Evolutionary conservation across 2,888 invertebrate genomes (phyloP), one percentile per base, ranked within the genome.

Genomic region (Callyntrura guangdongensis): DNA sequence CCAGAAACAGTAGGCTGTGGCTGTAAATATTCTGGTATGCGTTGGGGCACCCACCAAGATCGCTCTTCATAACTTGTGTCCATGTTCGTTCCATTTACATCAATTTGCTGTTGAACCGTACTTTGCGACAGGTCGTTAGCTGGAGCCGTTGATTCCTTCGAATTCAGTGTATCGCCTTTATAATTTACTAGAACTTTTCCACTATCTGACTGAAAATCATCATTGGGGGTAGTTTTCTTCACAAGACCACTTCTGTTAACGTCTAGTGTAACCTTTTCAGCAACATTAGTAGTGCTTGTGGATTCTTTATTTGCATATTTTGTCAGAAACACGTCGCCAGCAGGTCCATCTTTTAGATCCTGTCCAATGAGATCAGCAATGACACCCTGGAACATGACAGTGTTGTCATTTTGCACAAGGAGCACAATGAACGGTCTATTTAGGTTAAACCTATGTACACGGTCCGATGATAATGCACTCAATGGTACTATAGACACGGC

Each of bases 351-450:
- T n/a, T 25, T n/a, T 6, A 61, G 22, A 6, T 79, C 22, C 36
- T 81, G 87, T 11, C 53, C 81, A 0, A 6, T 49, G 14, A 87
- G 79, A 56, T 81, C 67, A 1, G 81, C 27, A 22, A 87, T 56
- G 17, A 81, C 22, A 17, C 87, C 87, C 53, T 87, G 59, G 36
- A 87, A 87, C 5, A 87, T 1, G 17, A 87, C 36, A 0, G 87
- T 87, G 45, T 77, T 79, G n/a, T 67, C 84, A 17, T 81, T 56
- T 9, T 81, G 49, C 3, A 87, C 69, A 1, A 87, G 9, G 8
- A 81, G n/a, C 0, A 87, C 49, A 12, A 81, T 81, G 36, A 87
- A 87, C 4, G 87, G 87, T 79, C 81, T 45, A 20, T 87, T 20
- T 20, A 87, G 27, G 6, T 27, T 69, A 17, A 87, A 64, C 36